Evolutionary conservation across 2,797 vertebrate genomes (phyloP).

Genomic region (Myiothlypis chrysogaster): DNA sequence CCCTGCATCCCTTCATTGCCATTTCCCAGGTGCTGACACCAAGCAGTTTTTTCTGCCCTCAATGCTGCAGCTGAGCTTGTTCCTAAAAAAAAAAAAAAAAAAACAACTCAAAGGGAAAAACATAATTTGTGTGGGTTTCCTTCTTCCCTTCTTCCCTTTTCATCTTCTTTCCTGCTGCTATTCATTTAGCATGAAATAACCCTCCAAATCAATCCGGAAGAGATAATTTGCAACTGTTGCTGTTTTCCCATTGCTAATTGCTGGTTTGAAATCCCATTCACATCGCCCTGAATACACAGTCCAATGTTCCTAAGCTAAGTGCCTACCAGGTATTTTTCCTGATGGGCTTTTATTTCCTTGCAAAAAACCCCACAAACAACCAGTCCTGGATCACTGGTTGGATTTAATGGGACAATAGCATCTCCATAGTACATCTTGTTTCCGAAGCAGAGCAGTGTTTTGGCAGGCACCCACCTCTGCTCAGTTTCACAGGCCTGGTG

Average conservation of each 20-base stretch:
- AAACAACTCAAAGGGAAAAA: neutral
- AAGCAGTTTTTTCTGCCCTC: neutral
- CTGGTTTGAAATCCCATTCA: neutral
- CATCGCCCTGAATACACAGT: neutral
- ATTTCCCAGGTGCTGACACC: neutral
- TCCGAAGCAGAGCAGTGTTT: neutral
- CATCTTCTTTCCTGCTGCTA: constrained; percentile 48
- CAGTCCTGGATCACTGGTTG: neutral
- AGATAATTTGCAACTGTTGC: constrained; percentile 23
- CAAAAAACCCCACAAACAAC: neutral
- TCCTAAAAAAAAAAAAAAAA: neutral
- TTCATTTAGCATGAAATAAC: constrained; percentile 57
- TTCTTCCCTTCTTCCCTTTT: neutral
- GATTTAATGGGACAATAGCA: neutral
- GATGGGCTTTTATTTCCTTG: neutral
- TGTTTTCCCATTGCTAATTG: constrained; percentile 33
- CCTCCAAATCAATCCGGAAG: constrained; percentile 46
- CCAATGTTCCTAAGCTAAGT: neutral
- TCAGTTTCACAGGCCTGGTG: neutral
- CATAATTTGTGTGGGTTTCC: neutral
- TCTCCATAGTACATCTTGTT: constrained; percentile 32
- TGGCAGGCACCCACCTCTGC: neutral
- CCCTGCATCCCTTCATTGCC: neutral
- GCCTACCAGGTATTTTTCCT: constrained; percentile 18
- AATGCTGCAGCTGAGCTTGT: neutral